Evolutionary conservation across 2,888 invertebrate species (phyloP).

Genomic region (Parascotia fuliginaria): DNA sequence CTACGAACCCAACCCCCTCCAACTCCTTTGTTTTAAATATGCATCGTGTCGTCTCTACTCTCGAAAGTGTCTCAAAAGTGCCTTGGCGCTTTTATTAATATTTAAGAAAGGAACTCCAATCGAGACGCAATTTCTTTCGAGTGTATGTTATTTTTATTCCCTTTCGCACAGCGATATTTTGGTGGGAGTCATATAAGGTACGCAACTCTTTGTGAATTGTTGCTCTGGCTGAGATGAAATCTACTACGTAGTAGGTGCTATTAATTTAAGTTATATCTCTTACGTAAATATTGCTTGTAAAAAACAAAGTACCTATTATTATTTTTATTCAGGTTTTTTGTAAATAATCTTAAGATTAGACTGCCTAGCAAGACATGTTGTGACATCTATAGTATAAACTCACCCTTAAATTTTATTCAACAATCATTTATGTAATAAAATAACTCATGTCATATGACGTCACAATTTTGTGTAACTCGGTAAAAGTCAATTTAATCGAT

Average conservation of each 20-base stretch:
- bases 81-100: conserved; percentile 74
- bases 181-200: conserved; percentile 3
- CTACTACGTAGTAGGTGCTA: neutral
- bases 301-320: too few species aligned
- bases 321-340: too few species aligned
- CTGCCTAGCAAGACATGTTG: too few species aligned
- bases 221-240: neutral
- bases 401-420: too few species aligned
- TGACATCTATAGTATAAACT: too few species aligned
- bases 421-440: too few species aligned
- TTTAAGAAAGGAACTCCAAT: conserved; percentile 74
- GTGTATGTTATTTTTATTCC: conserved; percentile 39
- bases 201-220: neutral
- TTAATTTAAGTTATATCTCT: too few species aligned
- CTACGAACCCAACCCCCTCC: conserved; percentile 38
- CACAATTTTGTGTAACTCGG: conserved; percentile 29
- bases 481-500: conserved; percentile 41
- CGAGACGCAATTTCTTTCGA: conserved; percentile 59
- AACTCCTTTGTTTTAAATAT: conserved; percentile 75
- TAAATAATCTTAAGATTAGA: too few species aligned
- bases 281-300: too few species aligned
- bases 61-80: conserved; percentile 71
- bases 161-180: conserved; percentile 16
- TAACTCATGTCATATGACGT: conserved; percentile 16
- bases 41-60: conserved; percentile 68